Percentiles rank a stretch among this genome's conserved stretches.
Evolutionary conservation across 2,797 vertebrate species (phyloP).

Genomic region (Hirundo rustica): DNA sequence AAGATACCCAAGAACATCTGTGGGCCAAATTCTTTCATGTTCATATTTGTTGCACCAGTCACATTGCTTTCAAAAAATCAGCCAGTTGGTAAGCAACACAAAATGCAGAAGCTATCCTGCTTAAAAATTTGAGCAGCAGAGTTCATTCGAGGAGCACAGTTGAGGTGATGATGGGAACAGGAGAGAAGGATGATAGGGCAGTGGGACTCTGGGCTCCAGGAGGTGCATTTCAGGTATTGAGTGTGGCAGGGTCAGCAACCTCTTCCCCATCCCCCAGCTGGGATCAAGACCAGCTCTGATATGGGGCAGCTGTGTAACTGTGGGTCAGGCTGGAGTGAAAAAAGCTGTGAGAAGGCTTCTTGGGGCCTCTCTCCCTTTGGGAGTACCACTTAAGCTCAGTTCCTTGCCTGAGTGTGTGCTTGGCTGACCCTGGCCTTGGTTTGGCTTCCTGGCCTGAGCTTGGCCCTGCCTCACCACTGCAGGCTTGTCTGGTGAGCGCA

Average conservation of each 20-base stretch:
- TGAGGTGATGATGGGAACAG: not conserved
- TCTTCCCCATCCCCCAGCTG: fast-evolving
- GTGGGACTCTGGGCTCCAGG: not conserved
- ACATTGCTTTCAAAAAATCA: not conserved
- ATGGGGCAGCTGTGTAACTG: not conserved
- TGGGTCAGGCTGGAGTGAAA: not conserved
- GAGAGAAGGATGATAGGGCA: not conserved
- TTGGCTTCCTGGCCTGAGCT: not conserved
- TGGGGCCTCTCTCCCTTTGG: not conserved
- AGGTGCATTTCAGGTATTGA: not conserved
- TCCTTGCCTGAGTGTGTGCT: not conserved
- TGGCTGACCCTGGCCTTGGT: not conserved
- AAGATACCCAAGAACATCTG: fast-evolving
- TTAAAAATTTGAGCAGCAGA: not conserved
- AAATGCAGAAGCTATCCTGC: not conserved
- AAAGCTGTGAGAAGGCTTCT: not conserved
- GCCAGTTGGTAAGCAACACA: not conserved
- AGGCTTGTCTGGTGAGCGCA: not conserved
- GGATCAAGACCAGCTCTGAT: not conserved
- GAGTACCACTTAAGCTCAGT: not conserved
- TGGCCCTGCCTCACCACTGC: not conserved
- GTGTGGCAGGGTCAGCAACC: not conserved
- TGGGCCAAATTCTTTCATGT: not conserved
- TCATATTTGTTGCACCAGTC: not conserved
- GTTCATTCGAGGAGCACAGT: not conserved